Evolutionary conservation across 2,888 invertebrate genomes (phyloP), one percentile per base, ranked within the genome.

Genomic region (Panzeria rudis): DNA sequence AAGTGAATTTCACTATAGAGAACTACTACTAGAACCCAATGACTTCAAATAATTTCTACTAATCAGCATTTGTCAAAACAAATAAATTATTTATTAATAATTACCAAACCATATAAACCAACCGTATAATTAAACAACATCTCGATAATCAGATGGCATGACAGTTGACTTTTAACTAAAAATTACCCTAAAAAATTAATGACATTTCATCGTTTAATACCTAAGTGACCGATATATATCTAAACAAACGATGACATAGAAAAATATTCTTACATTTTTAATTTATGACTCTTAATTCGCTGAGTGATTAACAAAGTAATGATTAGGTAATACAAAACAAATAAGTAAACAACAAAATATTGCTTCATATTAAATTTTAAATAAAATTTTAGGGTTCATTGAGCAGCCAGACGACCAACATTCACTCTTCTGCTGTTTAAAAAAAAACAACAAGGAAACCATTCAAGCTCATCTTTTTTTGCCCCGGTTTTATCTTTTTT

Each of bases 391-490:
- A 77, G 81, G 81, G 81, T 85, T 85, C 84, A 85, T 81, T 75
- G 69, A 75, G 68, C 72, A 78, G 62, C 35, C 56, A 79, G 54
- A 20, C 68, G 38, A 62, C 75, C 81, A 78, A 78, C 73, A 71
- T 72, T 66, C 29, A 52, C 35, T 71, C 73, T 59, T 17, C 80
- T 73, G 73, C 47, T 72, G n/a, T 25, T 35, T 35, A 15, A 25
- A 23, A n/a, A 7, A 9, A 35, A 9, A 62, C 56, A 23, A 72
- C 59, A 29, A 44, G 32, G 62, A 85, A 85, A 78, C 15, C 82
- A 82, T 82, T 85, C 78, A 82, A 79, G 85, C 85, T 85, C 85
- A 85, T 82, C 84, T 68, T 75, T 78, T n/a, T 78, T 78, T 81
- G 32, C n/a, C 64, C 20, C 25, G 29, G 56, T 32, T 32, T 32